Conservation (phyloP, 2,888 invertebrate species). For the Elmis aenea region DNA sequence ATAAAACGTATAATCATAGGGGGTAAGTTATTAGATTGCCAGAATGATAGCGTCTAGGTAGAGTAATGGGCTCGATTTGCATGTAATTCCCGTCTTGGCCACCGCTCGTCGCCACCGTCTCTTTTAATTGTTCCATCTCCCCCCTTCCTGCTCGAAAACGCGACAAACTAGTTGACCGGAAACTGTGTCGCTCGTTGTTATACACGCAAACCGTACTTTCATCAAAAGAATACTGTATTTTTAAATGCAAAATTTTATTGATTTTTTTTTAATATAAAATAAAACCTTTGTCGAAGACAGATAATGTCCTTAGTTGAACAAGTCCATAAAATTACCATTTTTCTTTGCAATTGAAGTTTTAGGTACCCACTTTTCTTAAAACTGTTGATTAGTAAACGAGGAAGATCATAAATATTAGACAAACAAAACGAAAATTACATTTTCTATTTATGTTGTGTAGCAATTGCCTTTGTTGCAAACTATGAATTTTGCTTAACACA, state of each 20-base stretch:
- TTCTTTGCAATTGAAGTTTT: too few relatives aligned
- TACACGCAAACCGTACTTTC: conserved; percentile 35
- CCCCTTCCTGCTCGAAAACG: conserved; percentile 24
- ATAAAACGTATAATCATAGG: conserved; percentile 23
- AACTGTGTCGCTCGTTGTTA: conserved; percentile 38
- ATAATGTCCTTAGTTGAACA: too few relatives aligned
- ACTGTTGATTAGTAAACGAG: too few relatives aligned
- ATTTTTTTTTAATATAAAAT: too few relatives aligned
- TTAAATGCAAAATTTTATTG: conserved; percentile 13
- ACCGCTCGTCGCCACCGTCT: conserved; percentile 34
- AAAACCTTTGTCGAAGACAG: too few relatives aligned
- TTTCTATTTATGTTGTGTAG: too few relatives aligned
- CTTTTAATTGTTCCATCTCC: conserved; percentile 37
- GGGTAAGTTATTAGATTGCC: conserved; percentile 27
- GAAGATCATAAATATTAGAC: too few relatives aligned
- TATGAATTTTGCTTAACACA: too few relatives aligned
- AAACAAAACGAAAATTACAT: too few relatives aligned
- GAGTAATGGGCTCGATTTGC: conserved; percentile 29
- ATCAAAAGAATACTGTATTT: conserved; percentile 24
- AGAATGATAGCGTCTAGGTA: conserved; percentile 24
- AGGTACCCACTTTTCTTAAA: too few relatives aligned
- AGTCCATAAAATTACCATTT: too few relatives aligned
- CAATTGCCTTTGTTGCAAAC: too few relatives aligned
- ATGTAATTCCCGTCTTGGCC: conserved; percentile 32
- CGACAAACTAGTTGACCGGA: conserved; percentile 38